phyloP scores from a whole-genome alignment of 2,888 invertebrate genomes.

The Zaprionus obscuricornis region DNA sequence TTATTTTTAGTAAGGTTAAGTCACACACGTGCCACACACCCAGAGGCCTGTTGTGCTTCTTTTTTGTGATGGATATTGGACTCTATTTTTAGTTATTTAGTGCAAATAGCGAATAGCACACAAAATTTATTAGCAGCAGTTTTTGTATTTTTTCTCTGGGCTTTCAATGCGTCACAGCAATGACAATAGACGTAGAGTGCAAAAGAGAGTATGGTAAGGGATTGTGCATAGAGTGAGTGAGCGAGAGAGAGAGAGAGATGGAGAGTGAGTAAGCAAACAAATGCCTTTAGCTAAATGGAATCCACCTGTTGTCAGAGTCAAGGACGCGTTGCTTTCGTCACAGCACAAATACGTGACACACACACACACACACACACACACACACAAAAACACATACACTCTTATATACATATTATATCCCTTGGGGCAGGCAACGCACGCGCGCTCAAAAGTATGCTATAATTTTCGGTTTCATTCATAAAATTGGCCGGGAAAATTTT shows the following conservation, averaged over 20 bases:
- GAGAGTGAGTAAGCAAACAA: slow-evolving; percentile 7
- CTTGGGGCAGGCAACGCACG: slow-evolving; percentile 46
- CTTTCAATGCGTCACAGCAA: slow-evolving; percentile 53
- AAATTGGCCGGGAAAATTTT: slow-evolving; percentile 60
- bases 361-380: slow-evolving; percentile 8
- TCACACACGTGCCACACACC: too few species aligned
- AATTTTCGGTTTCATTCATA: slow-evolving; percentile 70
- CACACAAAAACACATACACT: neutral
- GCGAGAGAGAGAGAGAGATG: too few species aligned
- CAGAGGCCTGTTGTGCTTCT: too few species aligned
- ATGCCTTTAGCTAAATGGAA: slow-evolving; percentile 24
- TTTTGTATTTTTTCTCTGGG: slow-evolving; percentile 37
- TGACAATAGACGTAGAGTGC: slow-evolving; percentile 7
- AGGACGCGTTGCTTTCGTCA: slow-evolving; percentile 76
- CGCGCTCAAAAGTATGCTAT: slow-evolving; percentile 75
- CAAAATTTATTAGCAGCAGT: slow-evolving; percentile 56
- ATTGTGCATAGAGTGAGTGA: too few species aligned
- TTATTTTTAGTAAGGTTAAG: too few species aligned
- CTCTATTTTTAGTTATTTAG: slow-evolving; percentile 43
- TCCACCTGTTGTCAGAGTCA: slow-evolving; percentile 72
- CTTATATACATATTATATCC: too few species aligned
- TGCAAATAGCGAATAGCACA: slow-evolving; percentile 29
- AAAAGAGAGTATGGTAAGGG: too few species aligned
- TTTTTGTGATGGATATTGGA: neutral
- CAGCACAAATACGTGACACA: slow-evolving; percentile 27